A percentile compares a stretch with the other conserved stretches of the same genome.
phyloP scores from a whole-genome alignment of 1,140 invertebrate genomes.

The Maconellicoccus hirsutus region DNA sequence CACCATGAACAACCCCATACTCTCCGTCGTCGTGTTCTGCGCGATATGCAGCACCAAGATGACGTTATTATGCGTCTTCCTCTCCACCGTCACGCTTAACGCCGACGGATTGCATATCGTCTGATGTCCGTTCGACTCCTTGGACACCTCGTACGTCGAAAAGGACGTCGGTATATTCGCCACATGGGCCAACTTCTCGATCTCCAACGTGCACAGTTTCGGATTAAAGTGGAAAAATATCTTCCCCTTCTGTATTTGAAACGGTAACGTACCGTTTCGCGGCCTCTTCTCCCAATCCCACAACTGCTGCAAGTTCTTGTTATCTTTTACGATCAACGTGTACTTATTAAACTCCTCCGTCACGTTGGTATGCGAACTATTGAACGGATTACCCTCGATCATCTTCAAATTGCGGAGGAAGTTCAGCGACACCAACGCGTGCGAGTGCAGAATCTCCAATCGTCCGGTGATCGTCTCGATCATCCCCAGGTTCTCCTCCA shows the following conservation, averaged over 20 bases:
- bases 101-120: constrained; percentile 56
- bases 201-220: constrained; percentile 75
- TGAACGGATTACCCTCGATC: constrained; percentile 45
- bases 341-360: constrained; percentile 37
- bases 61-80: background rate
- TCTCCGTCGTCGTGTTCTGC: constrained; percentile 46
- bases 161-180: constrained; percentile 37
- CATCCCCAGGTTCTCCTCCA: constrained; percentile 58
- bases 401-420: constrained; percentile 66
- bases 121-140: constrained; percentile 79
- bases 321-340: constrained; percentile 67
- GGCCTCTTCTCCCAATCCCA: constrained; percentile 53
- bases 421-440: constrained; percentile 64
- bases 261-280: constrained; percentile 34
- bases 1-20: constrained; percentile 66
- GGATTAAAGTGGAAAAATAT: constrained; percentile 89
- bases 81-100: constrained; percentile 26
- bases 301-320: constrained; percentile 81
- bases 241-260: constrained; percentile 45
- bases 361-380: background rate
- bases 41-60: constrained; percentile 29
- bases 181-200: constrained; percentile 48
- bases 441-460: constrained; percentile 67
- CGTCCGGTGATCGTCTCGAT: constrained; percentile 67
- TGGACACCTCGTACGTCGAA: constrained; percentile 53